Evolutionary conservation across 2,888 invertebrate species (phyloP).

Genomic region (Agonopterix heracliana): DNA sequence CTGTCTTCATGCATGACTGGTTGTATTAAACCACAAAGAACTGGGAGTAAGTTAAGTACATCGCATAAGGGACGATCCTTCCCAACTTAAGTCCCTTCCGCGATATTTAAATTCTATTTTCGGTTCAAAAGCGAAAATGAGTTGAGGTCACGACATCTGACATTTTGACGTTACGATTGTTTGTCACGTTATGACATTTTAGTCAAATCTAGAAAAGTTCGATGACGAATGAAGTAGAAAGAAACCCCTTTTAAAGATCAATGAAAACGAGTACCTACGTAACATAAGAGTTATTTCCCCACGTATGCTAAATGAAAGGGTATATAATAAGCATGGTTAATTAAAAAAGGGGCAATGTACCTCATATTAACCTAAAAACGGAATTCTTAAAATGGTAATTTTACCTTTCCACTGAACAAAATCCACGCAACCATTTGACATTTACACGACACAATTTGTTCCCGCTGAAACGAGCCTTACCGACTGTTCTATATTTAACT

Average conservation of each 20-base stretch:
- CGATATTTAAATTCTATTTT: constrained; percentile 2
- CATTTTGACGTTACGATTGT: background rate
- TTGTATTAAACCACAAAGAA: background rate
- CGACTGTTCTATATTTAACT: constrained; percentile 8
- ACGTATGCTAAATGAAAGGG: background rate
- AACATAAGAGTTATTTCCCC: background rate
- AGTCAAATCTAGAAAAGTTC: background rate
- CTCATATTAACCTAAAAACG: background rate
- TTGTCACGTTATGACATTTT: constrained; percentile 2
- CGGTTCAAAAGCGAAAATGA: constrained; percentile 2
- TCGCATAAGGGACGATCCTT: background rate
- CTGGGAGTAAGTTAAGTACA: background rate
- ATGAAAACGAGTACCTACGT: background rate
- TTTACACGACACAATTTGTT: constrained; percentile 8
- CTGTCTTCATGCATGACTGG: no score
- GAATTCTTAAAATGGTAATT: background rate
- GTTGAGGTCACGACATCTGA: constrained; percentile 1
- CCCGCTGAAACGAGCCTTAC: constrained; percentile 5
- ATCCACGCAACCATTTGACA: constrained; percentile 6
- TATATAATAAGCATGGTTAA: background rate
- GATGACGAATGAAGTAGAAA: background rate
- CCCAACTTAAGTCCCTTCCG: background rate
- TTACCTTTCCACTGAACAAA: background rate
- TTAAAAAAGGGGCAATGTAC: background rate
- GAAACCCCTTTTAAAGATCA: no score